A percentile compares a stretch with the other conserved stretches of the same genome.
Evolutionary conservation across 2,797 vertebrate genomes (phyloP).

Genomic region (Zenarchopterus dispar): DNA sequence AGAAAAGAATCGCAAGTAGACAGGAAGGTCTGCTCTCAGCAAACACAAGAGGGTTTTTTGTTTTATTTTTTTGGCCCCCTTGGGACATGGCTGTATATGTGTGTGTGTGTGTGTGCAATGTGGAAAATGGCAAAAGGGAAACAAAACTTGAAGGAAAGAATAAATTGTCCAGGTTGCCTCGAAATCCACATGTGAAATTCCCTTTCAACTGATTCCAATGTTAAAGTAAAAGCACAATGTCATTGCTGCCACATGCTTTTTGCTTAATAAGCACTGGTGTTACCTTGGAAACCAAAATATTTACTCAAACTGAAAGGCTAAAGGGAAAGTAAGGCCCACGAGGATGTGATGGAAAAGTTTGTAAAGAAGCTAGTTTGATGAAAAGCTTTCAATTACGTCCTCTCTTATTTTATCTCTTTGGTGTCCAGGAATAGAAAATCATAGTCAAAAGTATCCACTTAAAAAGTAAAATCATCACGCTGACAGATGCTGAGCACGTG

Average conservation of each 20-base stretch:
- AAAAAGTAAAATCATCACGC: too few species aligned
- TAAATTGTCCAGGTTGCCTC: constrained; percentile 8
- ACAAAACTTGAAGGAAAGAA: constrained; percentile 3
- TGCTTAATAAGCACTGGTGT: constrained; percentile 8
- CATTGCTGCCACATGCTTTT: constrained; percentile 9
- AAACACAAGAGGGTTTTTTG: constrained; percentile 38
- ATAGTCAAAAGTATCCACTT: too few species aligned
- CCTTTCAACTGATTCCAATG: not conserved
- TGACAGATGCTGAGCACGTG: too few species aligned
- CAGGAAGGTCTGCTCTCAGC: constrained; percentile 50
- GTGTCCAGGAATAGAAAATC: too few species aligned
- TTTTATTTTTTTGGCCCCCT: constrained; percentile 35
- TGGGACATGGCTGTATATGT: constrained; percentile 21
- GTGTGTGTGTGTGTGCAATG: constrained; percentile 17
- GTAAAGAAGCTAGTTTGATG: constrained; percentile 1
- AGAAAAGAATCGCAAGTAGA: constrained; percentile 46
- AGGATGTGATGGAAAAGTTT: not conserved
- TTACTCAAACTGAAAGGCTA: constrained; percentile 6
- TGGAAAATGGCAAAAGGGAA: not conserved
- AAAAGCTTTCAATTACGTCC: too few species aligned
- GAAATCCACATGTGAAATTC: constrained; percentile 8
- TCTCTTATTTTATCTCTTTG: too few species aligned
- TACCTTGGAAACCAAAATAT: constrained; percentile 10
- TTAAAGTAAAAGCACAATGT: not conserved
- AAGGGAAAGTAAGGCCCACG: not conserved